These are phyloP conservation scores for Pachyrhynchus sulphureomaculatus DNA, from an alignment of 1,140 invertebrate species.

Conservation along the genomic window DNA sequence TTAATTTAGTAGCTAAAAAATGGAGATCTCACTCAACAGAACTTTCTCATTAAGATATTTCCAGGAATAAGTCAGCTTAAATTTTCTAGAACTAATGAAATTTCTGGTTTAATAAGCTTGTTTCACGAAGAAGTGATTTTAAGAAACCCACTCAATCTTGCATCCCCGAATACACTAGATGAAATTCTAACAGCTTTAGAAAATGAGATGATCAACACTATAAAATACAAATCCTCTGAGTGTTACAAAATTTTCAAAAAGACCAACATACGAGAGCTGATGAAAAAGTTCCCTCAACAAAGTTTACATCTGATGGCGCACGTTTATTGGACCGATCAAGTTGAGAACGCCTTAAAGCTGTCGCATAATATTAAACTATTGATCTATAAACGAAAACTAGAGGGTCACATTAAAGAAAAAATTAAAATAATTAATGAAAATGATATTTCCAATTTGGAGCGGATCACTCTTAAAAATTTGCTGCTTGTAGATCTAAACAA, in stretches of 20 bases:
- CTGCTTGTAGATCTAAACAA: constrained; percentile 19
- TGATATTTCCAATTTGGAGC: constrained; percentile 3
- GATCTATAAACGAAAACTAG: constrained; percentile 20
- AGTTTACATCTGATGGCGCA: constrained; percentile 18
- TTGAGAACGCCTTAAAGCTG: constrained; percentile 22
- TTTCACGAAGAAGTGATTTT: constrained; percentile 77
- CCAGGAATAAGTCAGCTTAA: constrained; percentile 80
- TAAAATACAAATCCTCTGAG: constrained; percentile 44
- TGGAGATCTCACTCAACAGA: background rate
- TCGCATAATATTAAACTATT: constrained; percentile 27
- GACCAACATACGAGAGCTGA: constrained; percentile 6
- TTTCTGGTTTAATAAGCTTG: constrained; percentile 70
- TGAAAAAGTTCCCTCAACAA: constrained; percentile 28
- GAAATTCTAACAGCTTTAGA: constrained; percentile 86
- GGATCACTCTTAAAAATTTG: constrained; percentile 19
- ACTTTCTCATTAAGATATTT: constrained; percentile 61
- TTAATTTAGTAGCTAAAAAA: constrained; percentile 87
- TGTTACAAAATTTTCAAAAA: constrained; percentile 30
- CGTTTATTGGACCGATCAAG: constrained; percentile 31
- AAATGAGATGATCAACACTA: constrained; percentile 72
- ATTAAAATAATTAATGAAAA: constrained; percentile 4
- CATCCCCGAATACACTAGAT: constrained; percentile 77
- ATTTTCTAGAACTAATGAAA: constrained; percentile 43
- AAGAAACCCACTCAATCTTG: constrained; percentile 68
- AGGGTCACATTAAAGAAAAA: constrained; percentile 24